Conservation (phyloP, 2,797 vertebrate species). For the Hipposideros larvatus region DNA sequence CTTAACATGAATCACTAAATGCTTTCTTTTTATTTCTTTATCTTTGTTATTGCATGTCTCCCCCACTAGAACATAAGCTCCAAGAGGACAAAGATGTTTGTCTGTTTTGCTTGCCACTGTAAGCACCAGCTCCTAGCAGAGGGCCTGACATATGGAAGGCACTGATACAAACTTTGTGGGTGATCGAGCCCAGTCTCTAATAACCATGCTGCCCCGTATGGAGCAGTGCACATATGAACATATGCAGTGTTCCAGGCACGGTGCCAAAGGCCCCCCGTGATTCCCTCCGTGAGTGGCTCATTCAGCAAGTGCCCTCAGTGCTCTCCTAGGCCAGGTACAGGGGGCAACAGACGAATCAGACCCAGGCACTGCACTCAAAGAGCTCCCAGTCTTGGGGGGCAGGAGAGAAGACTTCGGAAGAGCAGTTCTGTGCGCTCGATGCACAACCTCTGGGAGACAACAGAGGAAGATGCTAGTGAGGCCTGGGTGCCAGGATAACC, state of each 20-base stretch:
- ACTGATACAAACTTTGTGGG: not conserved
- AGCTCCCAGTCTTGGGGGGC: not conserved
- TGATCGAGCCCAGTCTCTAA: not conserved
- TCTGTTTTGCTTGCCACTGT: not conserved
- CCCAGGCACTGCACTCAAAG: not conserved
- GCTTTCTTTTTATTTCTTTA: not conserved
- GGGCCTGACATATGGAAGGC: not conserved
- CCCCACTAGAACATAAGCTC: not conserved
- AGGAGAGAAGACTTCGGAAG: not conserved
- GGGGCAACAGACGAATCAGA: not conserved
- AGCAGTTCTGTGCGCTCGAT: not conserved
- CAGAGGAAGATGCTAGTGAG: not conserved
- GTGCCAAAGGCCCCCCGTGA: not conserved
- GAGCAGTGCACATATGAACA: rapidly evolving
- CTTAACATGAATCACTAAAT: not conserved
- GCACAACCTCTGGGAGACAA: not conserved
- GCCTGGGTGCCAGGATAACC: not conserved
- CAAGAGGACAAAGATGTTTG: not conserved
- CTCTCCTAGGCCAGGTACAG: not conserved
- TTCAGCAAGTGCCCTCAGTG: not conserved
- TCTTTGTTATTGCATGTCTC: not conserved
- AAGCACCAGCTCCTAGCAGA: not conserved
- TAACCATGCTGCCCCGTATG: too few relatives aligned
- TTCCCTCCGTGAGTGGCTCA: not conserved
- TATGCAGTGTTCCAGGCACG: not conserved